A percentile compares a stretch with the other conserved stretches of the same genome.
These are phyloP conservation scores for Marisa cornuarietis DNA, from an alignment of 1,140 invertebrate species.

Conservation along the genomic window DNA sequence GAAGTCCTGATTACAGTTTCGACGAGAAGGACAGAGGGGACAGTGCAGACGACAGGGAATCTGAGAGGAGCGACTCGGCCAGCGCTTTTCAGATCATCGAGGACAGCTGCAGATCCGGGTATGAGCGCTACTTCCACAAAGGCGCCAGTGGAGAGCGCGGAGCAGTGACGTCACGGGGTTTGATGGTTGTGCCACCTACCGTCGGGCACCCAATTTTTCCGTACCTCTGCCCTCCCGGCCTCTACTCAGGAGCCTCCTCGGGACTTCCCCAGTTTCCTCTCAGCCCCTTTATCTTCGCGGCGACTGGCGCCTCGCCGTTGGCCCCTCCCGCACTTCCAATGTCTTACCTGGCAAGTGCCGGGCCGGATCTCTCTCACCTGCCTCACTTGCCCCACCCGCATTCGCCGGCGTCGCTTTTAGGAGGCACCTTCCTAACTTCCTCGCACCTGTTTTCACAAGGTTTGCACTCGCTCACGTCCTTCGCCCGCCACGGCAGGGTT, in stretches of 20 bases:
- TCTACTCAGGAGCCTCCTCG: not conserved
- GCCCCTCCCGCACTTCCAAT: too few species aligned
- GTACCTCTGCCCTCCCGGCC: constrained; percentile 41
- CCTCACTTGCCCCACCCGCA: too few species aligned
- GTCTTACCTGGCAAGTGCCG: too few species aligned
- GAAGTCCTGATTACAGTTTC: not conserved
- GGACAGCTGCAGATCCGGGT: not conserved
- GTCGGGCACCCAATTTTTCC: constrained; percentile 42
- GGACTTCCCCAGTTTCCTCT: constrained; percentile 1
- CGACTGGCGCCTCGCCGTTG: too few species aligned
- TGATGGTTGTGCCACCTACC: constrained; percentile 45
- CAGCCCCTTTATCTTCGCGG: too few species aligned
- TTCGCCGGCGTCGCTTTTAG: too few species aligned
- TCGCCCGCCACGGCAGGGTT: too few species aligned
- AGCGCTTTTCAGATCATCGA: constrained; percentile 4
- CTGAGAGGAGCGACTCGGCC: not conserved
- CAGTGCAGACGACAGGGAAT: not conserved
- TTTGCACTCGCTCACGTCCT: too few species aligned
- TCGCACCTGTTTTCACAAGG: too few species aligned
- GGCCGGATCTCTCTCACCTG: too few species aligned
- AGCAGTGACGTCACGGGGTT: constrained; percentile 32
- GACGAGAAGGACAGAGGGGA: not conserved
- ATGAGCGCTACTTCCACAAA: not conserved
- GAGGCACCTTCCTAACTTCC: too few species aligned
- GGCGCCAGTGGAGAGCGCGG: too few species aligned